Evolutionary conservation across 2,888 invertebrate species (phyloP), one percentile per base, ranked within the genome.

Genomic region (Apantesis nais): DNA sequence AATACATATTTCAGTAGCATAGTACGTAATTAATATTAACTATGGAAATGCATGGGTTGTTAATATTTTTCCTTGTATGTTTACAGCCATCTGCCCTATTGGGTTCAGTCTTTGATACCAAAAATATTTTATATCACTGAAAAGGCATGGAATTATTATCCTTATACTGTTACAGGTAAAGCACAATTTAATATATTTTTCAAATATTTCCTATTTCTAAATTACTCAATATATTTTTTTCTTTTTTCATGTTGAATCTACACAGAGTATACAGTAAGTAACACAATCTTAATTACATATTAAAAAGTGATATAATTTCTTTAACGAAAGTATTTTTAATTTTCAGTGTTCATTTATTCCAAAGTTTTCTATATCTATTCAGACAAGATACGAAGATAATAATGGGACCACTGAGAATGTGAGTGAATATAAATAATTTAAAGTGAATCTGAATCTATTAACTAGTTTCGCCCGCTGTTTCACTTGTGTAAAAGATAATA

Each of bases 71-170:
- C 67, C 69, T 73, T 71, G 68, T 62, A 37, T 74, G 80, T 81
- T 96, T 96, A 65, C 92, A 98, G 98, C 88, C 98, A 98, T 84
- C 95, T 99, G 74, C 99, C 99, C 8, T 97, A 97, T 88, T 99
- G 98, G 98, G 95, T 98, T 68, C 98, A 98, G 91, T 97, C 98
- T 7, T 92, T 99, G 82, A 97, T 98, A 86, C 99, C 99, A 78
- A 97, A 97, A 90, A 97, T 99, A 88, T 98, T 99, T 93, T 99
- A 99, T 92, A 96, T 99, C 29, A 98, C 97, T 72, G 99, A 99
- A 92, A 98, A 98, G 88, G 98, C 98, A 22, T 99, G 98, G 98
- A 99, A 99, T 91, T 99, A 97, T 92, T 99, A 98, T 93, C 99
- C 99, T 19, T 98, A 96, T 84, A 98, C 98, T 31, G 96, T 97